These are phyloP conservation scores for Sycophila sp. DNA, from an alignment of 1,140 invertebrate species.

Conservation along the genomic window DNA sequence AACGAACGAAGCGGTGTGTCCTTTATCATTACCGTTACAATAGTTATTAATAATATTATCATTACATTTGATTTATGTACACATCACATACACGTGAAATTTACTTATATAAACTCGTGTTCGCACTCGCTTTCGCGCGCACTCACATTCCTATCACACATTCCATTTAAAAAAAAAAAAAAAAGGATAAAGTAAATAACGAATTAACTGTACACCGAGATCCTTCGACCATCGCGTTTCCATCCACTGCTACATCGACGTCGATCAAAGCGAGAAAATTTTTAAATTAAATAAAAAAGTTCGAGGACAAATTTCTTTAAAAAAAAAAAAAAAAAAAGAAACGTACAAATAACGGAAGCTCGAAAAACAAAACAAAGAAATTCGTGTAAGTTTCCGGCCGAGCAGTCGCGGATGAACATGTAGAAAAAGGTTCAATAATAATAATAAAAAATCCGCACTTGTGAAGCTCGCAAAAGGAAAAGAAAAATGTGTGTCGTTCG, in stretches of 20 bases:
- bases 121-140: conserved; percentile 41
- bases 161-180: conserved; percentile 44
- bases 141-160: conserved; percentile 46
- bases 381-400: too few species aligned
- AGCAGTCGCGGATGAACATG: too few species aligned
- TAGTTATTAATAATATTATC: conserved; percentile 22
- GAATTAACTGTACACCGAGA: conserved; percentile 63
- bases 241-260: not conserved
- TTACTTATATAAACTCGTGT: conserved; percentile 45
- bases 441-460: not conserved
- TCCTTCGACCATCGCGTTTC: conserved; percentile 57
- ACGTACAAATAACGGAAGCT: not conserved
- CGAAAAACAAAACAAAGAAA: too few species aligned
- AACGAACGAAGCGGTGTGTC: conserved; percentile 7
- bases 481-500: not conserved
- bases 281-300: not conserved
- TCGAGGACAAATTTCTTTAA: not conserved
- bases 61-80: conserved; percentile 47
- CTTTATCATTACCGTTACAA: not conserved
- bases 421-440: too few species aligned
- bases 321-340: not conserved
- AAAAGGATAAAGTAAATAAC: conserved; percentile 51
- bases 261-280: too few species aligned
- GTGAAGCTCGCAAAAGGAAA: not conserved
- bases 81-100: conserved; percentile 42